A percentile compares a stretch with the other conserved stretches of the same genome.
Conservation (phyloP, 2,797 vertebrate genomes). For the Poliocrania exsul region DNA sequence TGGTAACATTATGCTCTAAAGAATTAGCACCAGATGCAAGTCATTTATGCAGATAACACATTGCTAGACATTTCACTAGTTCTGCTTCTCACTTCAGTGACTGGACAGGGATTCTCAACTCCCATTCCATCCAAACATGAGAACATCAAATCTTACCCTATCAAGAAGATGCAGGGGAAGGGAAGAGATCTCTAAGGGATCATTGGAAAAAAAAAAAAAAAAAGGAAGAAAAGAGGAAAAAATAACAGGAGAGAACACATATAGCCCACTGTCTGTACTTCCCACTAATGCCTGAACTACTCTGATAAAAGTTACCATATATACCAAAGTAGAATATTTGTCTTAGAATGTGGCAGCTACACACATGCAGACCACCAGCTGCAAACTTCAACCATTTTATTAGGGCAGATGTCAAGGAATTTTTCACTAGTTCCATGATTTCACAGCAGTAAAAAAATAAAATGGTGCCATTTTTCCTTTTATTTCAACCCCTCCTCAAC, state of each 20-base stretch:
- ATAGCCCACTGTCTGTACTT: not conserved
- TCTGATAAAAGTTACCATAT: not conserved
- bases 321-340: not conserved
- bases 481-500: not conserved
- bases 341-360: not conserved
- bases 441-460: not conserved
- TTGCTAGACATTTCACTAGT: not conserved
- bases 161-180: not conserved
- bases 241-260: not conserved
- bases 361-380: not conserved
- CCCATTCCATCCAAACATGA: not conserved
- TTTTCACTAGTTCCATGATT: not conserved
- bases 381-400: not conserved
- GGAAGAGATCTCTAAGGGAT: not conserved
- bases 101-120: not conserved
- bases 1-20: not conserved
- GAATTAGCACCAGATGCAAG: not conserved
- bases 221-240: not conserved
- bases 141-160: not conserved
- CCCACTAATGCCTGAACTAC: not conserved
- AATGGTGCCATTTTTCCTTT: not conserved
- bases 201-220: not conserved
- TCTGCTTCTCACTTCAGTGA: not conserved
- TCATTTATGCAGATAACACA: not conserved
- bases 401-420: fast-evolving